Conservation (phyloP, 2,797 vertebrate genomes). For the Acanthornis magna region DNA sequence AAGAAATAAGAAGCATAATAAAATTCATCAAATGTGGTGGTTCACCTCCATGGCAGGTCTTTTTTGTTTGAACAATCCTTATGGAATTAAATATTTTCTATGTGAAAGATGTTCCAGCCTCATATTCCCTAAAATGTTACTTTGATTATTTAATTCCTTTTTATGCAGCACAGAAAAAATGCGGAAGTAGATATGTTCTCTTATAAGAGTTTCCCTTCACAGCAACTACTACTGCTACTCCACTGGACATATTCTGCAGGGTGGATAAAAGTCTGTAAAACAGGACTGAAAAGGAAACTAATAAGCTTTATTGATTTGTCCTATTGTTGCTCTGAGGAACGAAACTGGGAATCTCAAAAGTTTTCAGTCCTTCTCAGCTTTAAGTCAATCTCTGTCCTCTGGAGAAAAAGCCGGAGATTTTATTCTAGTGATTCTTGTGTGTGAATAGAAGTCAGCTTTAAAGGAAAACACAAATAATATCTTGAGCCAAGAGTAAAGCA, state of each 20-base stretch:
- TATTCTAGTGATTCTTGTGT: not conserved
- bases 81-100: not conserved
- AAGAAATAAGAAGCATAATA: not conserved
- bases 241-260: not conserved
- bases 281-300: not conserved
- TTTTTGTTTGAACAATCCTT: not conserved
- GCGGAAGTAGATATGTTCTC: not conserved
- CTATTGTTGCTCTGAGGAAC: not conserved
- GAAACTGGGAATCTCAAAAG: not conserved
- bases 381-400: not conserved
- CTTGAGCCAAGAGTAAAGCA: not conserved
- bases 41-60: not conserved
- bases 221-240: not conserved
- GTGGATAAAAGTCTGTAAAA: not conserved
- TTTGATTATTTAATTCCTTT: not conserved
- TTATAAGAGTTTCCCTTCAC: not conserved
- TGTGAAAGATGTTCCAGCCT: not conserved
- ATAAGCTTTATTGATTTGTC: not conserved
- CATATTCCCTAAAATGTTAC: not conserved
- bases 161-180: not conserved
- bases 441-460: not conserved
- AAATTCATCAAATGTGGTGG: not conserved
- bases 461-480: not conserved
- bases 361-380: not conserved
- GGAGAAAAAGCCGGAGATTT: not conserved